Conservation (phyloP, 2,113 vertebrate species). For the Mustelus asterias region DNA sequence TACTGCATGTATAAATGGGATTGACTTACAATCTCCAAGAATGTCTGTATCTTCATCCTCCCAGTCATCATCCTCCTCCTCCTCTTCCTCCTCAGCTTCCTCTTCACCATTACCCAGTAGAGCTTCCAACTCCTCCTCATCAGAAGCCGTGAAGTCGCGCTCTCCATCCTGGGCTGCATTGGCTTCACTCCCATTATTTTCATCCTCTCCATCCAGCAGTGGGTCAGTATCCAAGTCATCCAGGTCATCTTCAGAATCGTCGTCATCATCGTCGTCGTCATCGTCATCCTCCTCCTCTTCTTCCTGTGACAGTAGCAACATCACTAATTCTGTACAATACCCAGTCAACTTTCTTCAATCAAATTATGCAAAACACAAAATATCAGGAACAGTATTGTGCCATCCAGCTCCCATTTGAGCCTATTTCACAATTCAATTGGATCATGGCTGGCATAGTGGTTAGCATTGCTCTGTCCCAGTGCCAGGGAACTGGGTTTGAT, state of each 20-base stretch:
- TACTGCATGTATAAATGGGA: neutral
- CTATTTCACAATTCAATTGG: neutral
- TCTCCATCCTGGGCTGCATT: slow-evolving; percentile 82
- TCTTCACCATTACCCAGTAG: slow-evolving; percentile 82
- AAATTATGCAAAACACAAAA: neutral
- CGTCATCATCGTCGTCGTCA: slow-evolving; percentile 84
- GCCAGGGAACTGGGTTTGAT: too few species aligned
- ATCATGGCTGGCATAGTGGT: neutral
- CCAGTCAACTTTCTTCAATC: neutral
- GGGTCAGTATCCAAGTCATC: slow-evolving; percentile 85
- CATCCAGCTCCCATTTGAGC: neutral
- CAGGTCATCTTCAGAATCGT: slow-evolving; percentile 83
- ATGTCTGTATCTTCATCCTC: slow-evolving; percentile 77
- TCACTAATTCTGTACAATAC: neutral
- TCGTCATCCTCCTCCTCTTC: slow-evolving; percentile 84
- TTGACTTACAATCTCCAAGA: slow-evolving; percentile 83
- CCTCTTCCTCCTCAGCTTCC: slow-evolving; percentile 79
- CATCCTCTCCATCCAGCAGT: slow-evolving; percentile 77
- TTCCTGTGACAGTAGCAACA: slow-evolving; percentile 56
- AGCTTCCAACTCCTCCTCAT: slow-evolving; percentile 83
- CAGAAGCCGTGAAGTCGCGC: slow-evolving; percentile 84
- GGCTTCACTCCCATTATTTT: slow-evolving; percentile 68
- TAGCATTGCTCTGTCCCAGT: too few species aligned
- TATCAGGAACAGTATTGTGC: neutral
- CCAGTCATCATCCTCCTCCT: slow-evolving; percentile 71